Percentiles rank a stretch among this genome's conserved stretches.
Conservation (phyloP, 1,140 invertebrate genomes). For the Dendrolimus punctatus region DNA sequence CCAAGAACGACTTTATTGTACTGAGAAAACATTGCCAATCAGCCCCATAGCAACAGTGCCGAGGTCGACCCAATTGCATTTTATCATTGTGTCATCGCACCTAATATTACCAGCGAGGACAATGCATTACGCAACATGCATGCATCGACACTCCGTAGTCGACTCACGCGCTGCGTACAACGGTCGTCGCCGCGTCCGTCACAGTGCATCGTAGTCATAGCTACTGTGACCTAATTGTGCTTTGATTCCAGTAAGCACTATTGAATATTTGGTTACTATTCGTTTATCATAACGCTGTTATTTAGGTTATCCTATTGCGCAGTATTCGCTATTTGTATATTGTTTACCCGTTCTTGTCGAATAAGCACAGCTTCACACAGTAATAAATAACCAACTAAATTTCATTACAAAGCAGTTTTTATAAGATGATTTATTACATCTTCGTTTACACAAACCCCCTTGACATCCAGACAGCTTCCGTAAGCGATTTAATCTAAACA, state of each 20-base stretch:
- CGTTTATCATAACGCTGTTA: slow-evolving; percentile 4
- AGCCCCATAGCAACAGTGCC: slow-evolving; percentile 11
- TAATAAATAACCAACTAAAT: too few species aligned
- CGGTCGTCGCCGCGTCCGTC: slow-evolving; percentile 25
- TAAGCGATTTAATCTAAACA: slow-evolving; percentile 29
- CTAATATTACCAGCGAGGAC: slow-evolving; percentile 34
- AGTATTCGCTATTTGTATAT: too few species aligned
- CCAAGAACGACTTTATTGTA: too few species aligned
- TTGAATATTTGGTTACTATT: slow-evolving; percentile 6
- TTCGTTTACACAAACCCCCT: background rate
- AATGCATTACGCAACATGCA: slow-evolving; percentile 41
- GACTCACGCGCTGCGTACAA: slow-evolving; percentile 43
- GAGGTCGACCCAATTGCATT: slow-evolving; percentile 18
- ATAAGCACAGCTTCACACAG: background rate
- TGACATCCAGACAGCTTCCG: slow-evolving; percentile 27
- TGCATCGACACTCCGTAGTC: slow-evolving; percentile 28
- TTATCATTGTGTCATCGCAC: slow-evolving; percentile 33
- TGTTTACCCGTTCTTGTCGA: background rate
- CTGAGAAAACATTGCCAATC: too few species aligned
- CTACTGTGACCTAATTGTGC: slow-evolving; percentile 45
- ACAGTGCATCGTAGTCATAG: slow-evolving; percentile 21
- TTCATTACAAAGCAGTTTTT: background rate
- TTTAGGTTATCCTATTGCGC: too few species aligned
- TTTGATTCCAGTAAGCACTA: slow-evolving; percentile 30
- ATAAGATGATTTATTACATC: slow-evolving; percentile 1